These are phyloP conservation scores for Agrotis puta DNA, from an alignment of 2,888 invertebrate genomes.

Conservation along the genomic window DNA sequence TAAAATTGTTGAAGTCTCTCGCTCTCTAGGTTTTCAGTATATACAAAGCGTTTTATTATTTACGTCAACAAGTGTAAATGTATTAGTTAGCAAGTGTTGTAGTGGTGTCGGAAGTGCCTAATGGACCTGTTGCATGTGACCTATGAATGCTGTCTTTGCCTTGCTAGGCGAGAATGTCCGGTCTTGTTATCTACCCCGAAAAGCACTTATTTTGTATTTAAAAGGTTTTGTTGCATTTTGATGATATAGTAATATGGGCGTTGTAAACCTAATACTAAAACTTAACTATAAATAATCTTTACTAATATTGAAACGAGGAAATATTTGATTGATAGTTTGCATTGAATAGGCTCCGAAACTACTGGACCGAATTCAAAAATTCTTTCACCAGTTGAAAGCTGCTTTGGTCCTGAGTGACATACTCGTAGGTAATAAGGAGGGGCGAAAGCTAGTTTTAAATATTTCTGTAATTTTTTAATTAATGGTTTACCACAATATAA, in stretches of 20 bases:
- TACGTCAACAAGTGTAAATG: constrained; percentile 51
- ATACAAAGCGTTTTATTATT: constrained; percentile 6
- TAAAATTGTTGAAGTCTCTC: background rate
- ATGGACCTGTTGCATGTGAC: constrained; percentile 86
- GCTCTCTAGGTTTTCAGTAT: background rate
- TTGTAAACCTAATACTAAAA: background rate
- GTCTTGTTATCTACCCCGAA: constrained; percentile 20
- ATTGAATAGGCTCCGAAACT: too few species aligned
- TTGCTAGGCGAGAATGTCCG: constrained; percentile 52
- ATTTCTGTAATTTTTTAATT: background rate
- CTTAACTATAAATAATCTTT: too few species aligned
- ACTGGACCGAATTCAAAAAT: too few species aligned
- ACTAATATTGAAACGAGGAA: too few species aligned
- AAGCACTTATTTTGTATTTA: constrained; percentile 16
- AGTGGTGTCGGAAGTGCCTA: constrained; percentile 80
- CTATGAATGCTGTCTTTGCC: constrained; percentile 73
- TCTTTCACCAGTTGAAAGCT: too few species aligned
- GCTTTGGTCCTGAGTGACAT: too few species aligned
- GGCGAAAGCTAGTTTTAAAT: background rate
- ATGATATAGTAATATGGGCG: background rate
- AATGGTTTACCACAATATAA: background rate
- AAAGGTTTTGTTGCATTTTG: background rate
- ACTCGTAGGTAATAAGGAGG: too few species aligned
- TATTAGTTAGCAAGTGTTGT: constrained; percentile 72
- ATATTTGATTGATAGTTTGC: too few species aligned